Conservation (phyloP, 1,140 invertebrate species). For the Oedothorax gibbosus region DNA sequence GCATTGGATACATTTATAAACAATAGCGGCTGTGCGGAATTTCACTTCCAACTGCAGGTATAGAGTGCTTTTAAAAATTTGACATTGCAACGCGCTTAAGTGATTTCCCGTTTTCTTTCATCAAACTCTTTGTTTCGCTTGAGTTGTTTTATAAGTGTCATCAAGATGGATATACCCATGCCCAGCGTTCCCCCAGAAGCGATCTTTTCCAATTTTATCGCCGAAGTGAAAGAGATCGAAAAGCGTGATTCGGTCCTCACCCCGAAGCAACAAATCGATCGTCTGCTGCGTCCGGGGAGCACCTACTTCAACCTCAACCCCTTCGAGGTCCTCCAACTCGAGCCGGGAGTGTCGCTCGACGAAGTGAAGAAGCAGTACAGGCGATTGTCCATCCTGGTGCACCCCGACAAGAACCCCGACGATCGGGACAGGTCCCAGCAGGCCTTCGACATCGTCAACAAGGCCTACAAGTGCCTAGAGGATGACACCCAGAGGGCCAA, state of each 20-base stretch:
- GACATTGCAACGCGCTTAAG: not conserved
- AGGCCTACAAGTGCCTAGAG: constrained; percentile 95
- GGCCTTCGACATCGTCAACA: constrained; percentile 83
- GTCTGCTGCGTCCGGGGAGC: constrained; percentile 90
- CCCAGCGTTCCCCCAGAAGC: constrained; percentile 29
- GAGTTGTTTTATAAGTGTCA: not conserved
- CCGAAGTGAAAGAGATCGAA: constrained; percentile 94
- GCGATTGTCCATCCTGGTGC: constrained; percentile 95
- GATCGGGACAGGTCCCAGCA: constrained; percentile 93
- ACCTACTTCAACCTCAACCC: constrained; percentile 98
- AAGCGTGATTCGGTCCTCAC: constrained; percentile 91
- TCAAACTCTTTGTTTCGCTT: not conserved
- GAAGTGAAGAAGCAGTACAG: constrained; percentile 98
- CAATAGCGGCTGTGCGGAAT: constrained; percentile 48
- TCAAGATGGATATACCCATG: constrained; percentile 49
- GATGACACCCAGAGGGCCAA: constrained; percentile 93
- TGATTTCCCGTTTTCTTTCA: not conserved
- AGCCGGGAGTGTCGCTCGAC: constrained; percentile 87
- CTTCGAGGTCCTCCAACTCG: constrained; percentile 95
- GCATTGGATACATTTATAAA: constrained; percentile 47
- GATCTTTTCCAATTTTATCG: constrained; percentile 52
- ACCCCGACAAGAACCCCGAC: constrained; percentile 99
- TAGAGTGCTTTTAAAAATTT: constrained; percentile 14
- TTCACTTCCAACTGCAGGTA: constrained; percentile 57
- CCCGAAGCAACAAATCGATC: constrained; percentile 93